Conservation (phyloP, 2,888 invertebrate species). For the Glyphotaelius pellucidus region DNA sequence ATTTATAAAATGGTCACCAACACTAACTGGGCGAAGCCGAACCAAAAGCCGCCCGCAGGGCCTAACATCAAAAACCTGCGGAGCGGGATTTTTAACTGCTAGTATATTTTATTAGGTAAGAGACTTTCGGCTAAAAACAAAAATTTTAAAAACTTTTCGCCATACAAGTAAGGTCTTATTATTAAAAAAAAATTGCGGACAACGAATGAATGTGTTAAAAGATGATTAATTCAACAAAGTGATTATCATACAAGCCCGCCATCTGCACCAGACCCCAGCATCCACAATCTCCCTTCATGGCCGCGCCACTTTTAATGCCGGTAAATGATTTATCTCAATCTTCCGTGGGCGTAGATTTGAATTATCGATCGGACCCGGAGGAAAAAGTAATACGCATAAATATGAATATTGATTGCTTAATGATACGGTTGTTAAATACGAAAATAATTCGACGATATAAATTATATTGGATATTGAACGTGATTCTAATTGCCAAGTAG, state of each 20-base stretch:
- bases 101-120: too few relatives aligned
- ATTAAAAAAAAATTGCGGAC: background rate
- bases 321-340: conserved; percentile 58
- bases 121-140: too few relatives aligned
- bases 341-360: conserved; percentile 51
- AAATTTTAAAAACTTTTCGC: too few relatives aligned
- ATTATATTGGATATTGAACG: conserved; percentile 49
- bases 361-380: conserved; percentile 39
- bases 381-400: conserved; percentile 46
- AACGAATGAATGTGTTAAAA: conserved; percentile 3
- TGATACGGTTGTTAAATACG: conserved; percentile 57
- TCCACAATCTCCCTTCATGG: background rate
- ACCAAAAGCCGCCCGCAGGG: too few relatives aligned
- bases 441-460: conserved; percentile 55
- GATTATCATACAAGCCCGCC: conserved; percentile 50
- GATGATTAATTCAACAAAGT: conserved; percentile 60
- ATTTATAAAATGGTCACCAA: too few relatives aligned
- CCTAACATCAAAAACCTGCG: too few relatives aligned
- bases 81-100: too few relatives aligned
- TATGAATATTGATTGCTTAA: conserved; percentile 55
- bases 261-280: background rate
- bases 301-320: conserved; percentile 42
- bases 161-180: too few relatives aligned
- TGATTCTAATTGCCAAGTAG: conserved; percentile 2
- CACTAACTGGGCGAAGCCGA: too few relatives aligned